Conservation (phyloP, 1,140 invertebrate genomes). For the Helicoverpa zea region DNA sequence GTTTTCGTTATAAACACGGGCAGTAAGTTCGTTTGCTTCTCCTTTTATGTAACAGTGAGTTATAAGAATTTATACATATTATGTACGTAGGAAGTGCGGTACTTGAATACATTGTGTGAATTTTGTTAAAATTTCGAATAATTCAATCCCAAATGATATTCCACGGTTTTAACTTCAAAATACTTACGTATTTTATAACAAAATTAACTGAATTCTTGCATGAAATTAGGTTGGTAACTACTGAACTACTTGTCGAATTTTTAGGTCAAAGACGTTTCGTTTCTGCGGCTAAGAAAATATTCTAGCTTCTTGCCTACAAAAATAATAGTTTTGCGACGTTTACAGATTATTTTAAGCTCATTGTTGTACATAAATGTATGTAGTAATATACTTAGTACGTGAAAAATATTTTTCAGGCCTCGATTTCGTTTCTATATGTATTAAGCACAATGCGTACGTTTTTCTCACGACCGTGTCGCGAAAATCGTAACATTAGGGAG, state of each 20-base stretch:
- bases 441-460: not conserved
- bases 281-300: not conserved
- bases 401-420: not conserved
- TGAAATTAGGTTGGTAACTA: not conserved
- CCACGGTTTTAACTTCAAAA: not conserved
- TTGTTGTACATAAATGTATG: not conserved
- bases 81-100: slow-evolving; percentile 29
- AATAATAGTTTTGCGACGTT: not conserved
- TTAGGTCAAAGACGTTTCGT: slow-evolving; percentile 21
- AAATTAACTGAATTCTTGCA: not conserved
- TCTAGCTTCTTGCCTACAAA: not conserved
- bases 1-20: slow-evolving; percentile 39
- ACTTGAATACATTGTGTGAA: slow-evolving; percentile 1
- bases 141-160: not conserved
- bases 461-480: not conserved
- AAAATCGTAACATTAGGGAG: not conserved
- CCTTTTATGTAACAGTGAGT: slow-evolving; percentile 33
- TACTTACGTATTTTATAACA: not conserved
- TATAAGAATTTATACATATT: slow-evolving; percentile 26
- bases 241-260: slow-evolving; percentile 23
- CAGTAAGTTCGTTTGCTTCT: not conserved
- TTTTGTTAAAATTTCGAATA: slow-evolving; percentile 5
- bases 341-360: not conserved
- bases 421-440: not conserved
- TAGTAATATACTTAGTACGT: not conserved